These are phyloP conservation scores for Eristalis arbustorum DNA, from an alignment of 2,888 invertebrate species.

Conservation along the genomic window DNA sequence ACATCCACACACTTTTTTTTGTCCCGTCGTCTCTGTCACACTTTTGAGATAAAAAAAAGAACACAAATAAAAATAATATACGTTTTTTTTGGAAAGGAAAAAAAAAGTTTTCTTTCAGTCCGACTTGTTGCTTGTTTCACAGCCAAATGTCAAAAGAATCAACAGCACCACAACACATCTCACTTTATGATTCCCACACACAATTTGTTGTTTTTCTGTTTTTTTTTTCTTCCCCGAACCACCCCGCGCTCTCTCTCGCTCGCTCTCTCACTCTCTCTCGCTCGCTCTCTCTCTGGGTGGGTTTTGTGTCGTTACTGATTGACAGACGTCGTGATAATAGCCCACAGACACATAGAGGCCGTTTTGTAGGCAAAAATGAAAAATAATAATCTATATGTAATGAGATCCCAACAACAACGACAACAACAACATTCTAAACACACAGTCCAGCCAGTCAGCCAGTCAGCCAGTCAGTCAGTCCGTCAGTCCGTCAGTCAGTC, in stretches of 20 bases:
- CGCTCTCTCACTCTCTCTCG: too few relatives aligned
- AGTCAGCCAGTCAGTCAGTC: slow-evolving; percentile 13
- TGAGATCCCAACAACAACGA: slow-evolving; percentile 19
- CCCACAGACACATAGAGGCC: slow-evolving; percentile 57
- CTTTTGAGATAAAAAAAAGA: not conserved
- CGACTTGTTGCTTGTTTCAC: slow-evolving; percentile 76
- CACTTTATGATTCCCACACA: slow-evolving; percentile 56
- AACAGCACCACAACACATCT: slow-evolving; percentile 55
- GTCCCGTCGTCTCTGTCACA: not conserved
- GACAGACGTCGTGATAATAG: slow-evolving; percentile 63
- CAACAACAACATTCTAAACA: slow-evolving; percentile 27
- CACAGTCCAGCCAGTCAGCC: not conserved
- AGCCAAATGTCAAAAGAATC: slow-evolving; percentile 77
- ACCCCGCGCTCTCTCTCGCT: slow-evolving; percentile 36
- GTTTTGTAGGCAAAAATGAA: slow-evolving; percentile 26
- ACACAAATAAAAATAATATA: not conserved
- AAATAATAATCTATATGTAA: slow-evolving; percentile 1
- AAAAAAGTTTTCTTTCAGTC: slow-evolving; percentile 30
- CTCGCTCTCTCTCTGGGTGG: too few relatives aligned
- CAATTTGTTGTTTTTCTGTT: not conserved
- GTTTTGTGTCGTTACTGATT: slow-evolving; percentile 31
- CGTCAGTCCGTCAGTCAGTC: slow-evolving; percentile 1
- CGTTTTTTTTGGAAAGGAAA: not conserved
- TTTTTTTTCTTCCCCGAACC: not conserved
- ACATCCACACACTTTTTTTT: not conserved